phyloP scores from a whole-genome alignment of 2,113 vertebrate genomes.

The Mobula hypostoma region DNA sequence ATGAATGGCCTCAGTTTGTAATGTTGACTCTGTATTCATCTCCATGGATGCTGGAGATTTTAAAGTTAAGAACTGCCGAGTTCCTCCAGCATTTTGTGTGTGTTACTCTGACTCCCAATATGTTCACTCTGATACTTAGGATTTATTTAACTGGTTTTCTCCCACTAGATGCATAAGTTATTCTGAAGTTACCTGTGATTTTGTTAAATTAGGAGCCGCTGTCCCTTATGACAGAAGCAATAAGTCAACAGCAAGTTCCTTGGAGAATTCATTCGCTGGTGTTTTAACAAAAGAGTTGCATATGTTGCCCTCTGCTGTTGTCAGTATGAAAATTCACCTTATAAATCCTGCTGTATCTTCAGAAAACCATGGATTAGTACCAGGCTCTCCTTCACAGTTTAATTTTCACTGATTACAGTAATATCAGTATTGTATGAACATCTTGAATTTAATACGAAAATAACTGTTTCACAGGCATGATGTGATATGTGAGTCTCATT shows the following conservation, averaged over 20 bases:
- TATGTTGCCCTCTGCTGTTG: neutral
- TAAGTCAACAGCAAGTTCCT: neutral
- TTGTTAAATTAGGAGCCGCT: neutral
- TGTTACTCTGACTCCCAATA: too few species aligned
- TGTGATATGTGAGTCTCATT: neutral
- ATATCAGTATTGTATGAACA: too few species aligned
- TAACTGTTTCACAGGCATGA: neutral
- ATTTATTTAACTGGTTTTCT: neutral
- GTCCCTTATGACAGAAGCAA: neutral
- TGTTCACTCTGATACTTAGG: neutral
- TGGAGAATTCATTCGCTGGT: too few species aligned
- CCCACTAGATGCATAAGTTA: neutral
- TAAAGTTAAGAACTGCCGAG: too few species aligned
- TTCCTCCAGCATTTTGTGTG: too few species aligned
- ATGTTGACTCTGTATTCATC: too few species aligned
- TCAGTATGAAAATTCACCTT: neutral
- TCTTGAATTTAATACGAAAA: neutral
- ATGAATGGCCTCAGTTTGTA: too few species aligned
- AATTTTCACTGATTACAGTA: neutral
- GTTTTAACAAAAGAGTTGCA: neutral
- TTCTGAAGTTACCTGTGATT: neutral
- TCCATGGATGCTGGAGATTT: too few species aligned
- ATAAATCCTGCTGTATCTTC: neutral
- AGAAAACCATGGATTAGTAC: neutral
- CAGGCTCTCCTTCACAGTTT: neutral